A percentile compares a stretch with the other conserved stretches of the same genome.
phyloP scores from a whole-genome alignment of 2,797 vertebrate genomes.

The Molossus molossus region DNA sequence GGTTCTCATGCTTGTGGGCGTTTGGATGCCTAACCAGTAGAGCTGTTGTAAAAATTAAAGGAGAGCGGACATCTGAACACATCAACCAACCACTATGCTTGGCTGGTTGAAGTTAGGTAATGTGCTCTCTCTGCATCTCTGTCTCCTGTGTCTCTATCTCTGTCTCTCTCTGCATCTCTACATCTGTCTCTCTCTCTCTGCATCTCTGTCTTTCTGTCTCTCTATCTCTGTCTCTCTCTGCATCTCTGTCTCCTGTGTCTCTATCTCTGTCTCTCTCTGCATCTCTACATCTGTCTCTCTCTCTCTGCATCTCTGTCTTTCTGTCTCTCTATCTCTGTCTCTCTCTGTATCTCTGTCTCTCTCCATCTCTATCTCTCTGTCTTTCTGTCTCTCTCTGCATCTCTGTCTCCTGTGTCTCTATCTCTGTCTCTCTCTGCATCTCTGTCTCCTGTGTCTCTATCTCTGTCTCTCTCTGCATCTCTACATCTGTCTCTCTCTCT shows the following conservation, averaged over 20 bases:
- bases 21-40: conserved; percentile 24
- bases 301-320: not conserved
- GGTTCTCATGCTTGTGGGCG: conserved; percentile 3
- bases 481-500: not conserved
- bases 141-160: not conserved
- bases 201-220: no score
- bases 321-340: not conserved
- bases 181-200: no score
- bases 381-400: no score
- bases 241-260: not conserved
- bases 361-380: no score
- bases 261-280: accelerated
- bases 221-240: not conserved
- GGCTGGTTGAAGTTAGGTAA: not conserved
- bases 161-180: accelerated
- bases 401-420: no score
- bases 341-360: not conserved
- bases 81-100: not conserved
- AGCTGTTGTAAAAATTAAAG: conserved; percentile 34
- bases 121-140: not conserved
- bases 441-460: not conserved
- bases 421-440: not conserved
- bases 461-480: not conserved
- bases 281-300: no score
- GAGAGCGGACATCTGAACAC: not conserved